Conservation (phyloP, 2,888 invertebrate genomes). For the Rhagophthalmus giganteus region DNA sequence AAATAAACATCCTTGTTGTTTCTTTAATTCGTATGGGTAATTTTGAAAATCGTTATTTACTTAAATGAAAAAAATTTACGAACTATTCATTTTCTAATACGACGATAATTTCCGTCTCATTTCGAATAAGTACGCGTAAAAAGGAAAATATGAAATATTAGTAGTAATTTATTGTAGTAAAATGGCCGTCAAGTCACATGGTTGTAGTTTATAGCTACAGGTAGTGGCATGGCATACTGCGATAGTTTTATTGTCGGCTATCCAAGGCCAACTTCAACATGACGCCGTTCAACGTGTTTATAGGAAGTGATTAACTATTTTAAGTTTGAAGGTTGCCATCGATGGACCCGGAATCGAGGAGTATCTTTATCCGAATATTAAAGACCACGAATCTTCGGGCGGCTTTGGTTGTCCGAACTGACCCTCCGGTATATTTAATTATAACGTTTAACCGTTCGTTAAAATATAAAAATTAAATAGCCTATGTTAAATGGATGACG, state of each 20-base stretch:
- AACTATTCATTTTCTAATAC: neutral
- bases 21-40: no score
- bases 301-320: slow-evolving; percentile 46
- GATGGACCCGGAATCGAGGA: slow-evolving; percentile 38
- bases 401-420: neutral
- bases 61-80: no score
- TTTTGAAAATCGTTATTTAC: no score
- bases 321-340: slow-evolving; percentile 42
- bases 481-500: slow-evolving; percentile 16
- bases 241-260: slow-evolving; percentile 38
- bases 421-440: neutral
- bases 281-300: slow-evolving; percentile 38
- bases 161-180: slow-evolving; percentile 23
- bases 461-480: neutral
- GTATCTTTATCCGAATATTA: neutral
- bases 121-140: slow-evolving; percentile 8
- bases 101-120: neutral
- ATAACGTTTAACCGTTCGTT: no score
- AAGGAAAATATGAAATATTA: slow-evolving; percentile 13
- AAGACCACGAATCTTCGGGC: neutral
- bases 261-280: slow-evolving; percentile 42
- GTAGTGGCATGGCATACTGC: slow-evolving; percentile 31
- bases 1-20: no score
- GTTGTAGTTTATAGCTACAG: slow-evolving; percentile 28
- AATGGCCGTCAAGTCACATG: slow-evolving; percentile 25